phyloP scores from a whole-genome alignment of 2,113 vertebrate genomes.

The Pungitius pungitius region DNA sequence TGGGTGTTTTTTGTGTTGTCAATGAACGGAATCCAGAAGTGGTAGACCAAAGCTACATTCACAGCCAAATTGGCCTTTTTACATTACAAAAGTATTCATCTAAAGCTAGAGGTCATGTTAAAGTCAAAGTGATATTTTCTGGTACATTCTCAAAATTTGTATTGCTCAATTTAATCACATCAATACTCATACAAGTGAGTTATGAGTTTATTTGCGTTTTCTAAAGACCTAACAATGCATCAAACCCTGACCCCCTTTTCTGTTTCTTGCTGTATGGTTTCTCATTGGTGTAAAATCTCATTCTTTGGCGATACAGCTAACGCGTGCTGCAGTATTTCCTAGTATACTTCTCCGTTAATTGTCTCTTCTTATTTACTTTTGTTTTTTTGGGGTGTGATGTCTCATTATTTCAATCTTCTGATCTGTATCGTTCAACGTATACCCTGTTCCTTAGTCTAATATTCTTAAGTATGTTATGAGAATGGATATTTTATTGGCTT shows the following conservation, averaged over 20 bases:
- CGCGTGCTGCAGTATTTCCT: conserved; percentile 93
- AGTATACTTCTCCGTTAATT: conserved; percentile 86
- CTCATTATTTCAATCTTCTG: conserved; percentile 86
- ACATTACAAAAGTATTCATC: conserved; percentile 19
- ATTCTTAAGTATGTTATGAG: conserved; percentile 97
- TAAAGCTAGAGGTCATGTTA: not conserved
- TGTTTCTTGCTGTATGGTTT: conserved; percentile 90
- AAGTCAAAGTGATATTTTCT: conserved; percentile 7
- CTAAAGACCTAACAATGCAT: conserved; percentile 84
- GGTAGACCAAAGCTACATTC: conserved; percentile 52
- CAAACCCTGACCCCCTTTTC: conserved; percentile 84
- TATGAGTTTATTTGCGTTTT: conserved; percentile 64
- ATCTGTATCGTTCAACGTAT: conserved; percentile 89
- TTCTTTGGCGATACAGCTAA: conserved; percentile 91
- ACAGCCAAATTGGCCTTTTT: conserved; percentile 35
- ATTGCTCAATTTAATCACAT: conserved; percentile 27
- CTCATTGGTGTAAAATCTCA: conserved; percentile 90
- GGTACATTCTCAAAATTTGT: conserved; percentile 1
- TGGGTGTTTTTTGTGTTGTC: conserved; percentile 18
- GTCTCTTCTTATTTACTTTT: conserved; percentile 84
- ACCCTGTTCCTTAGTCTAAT: conserved; percentile 94
- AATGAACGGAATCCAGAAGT: conserved; percentile 21
- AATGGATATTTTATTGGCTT: conserved; percentile 99
- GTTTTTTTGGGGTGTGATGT: conserved; percentile 80
- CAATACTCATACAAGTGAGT: conserved; percentile 39